Percentiles rank a stretch among this genome's conserved stretches.
Evolutionary conservation across 2,888 invertebrate species (phyloP).

Genomic region (Cerceris rybyensis): DNA sequence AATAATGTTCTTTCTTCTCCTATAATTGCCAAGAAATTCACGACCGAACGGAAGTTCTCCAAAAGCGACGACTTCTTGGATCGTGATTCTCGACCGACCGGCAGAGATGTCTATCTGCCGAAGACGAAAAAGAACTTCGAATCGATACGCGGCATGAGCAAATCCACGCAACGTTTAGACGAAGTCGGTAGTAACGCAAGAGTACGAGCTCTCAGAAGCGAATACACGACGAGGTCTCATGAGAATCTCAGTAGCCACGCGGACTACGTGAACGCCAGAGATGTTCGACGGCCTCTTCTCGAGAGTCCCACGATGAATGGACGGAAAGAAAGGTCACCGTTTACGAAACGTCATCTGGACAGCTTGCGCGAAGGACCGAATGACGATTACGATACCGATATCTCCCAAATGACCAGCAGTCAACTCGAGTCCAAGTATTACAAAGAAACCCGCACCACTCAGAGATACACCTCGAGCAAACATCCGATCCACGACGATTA

Average conservation of each 20-base stretch:
- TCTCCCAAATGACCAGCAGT: constrained; percentile 78
- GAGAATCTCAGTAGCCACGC: constrained; percentile 74
- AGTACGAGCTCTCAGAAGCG: constrained; percentile 70
- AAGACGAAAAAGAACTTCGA: constrained; percentile 76
- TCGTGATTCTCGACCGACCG: constrained; percentile 60
- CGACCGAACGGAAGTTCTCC: constrained; percentile 74
- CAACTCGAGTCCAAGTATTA: constrained; percentile 77
- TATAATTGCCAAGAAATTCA: constrained; percentile 66
- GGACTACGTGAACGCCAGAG: constrained; percentile 77
- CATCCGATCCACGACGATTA: constrained; percentile 75
- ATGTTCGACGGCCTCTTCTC: constrained; percentile 71
- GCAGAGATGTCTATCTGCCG: constrained; percentile 67
- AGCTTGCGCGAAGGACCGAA: constrained; percentile 74
- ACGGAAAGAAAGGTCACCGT: constrained; percentile 67
- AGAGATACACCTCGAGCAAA: constrained; percentile 72
- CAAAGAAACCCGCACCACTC: constrained; percentile 75
- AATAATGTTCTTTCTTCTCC: constrained; percentile 65
- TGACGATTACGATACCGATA: constrained; percentile 80
- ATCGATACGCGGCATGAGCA: constrained; percentile 75
- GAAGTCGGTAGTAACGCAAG: constrained; percentile 73
- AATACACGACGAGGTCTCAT: constrained; percentile 77
- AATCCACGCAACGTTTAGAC: constrained; percentile 77
- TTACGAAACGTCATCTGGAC: constrained; percentile 70
- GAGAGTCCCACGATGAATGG: constrained; percentile 60
- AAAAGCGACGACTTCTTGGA: constrained; percentile 76